Conservation (phyloP, 2,797 vertebrate genomes). For the Sebastolobus altivelis region DNA sequence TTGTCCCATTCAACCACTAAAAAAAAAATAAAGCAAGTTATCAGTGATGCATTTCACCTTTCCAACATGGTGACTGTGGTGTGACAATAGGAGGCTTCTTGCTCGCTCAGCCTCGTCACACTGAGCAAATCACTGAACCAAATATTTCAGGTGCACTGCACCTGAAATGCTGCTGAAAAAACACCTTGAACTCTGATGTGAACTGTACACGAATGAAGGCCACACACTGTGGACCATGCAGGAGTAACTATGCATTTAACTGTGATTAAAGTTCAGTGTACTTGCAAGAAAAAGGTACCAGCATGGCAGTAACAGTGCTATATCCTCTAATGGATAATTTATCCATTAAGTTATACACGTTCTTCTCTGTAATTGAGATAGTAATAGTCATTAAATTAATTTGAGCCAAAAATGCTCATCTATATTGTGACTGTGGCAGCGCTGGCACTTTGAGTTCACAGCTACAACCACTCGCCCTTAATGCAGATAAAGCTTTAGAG, state of each 20-base stretch:
- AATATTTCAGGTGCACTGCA: constrained; percentile 6
- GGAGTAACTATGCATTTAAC: constrained; percentile 22
- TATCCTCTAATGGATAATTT: constrained; percentile 8
- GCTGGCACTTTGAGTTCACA: constrained; percentile 34
- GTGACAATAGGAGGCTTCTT: constrained; percentile 12
- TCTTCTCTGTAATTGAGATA: constrained; percentile 17
- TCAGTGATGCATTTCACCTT: constrained; percentile 29
- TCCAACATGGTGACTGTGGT: not conserved
- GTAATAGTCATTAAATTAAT: constrained; percentile 45
- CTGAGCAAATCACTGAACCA: constrained; percentile 29
- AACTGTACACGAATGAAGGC: constrained; percentile 1
- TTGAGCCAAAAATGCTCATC: constrained; percentile 24
- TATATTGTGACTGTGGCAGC: constrained; percentile 3
- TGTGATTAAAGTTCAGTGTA: constrained; percentile 32
- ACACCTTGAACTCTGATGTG: constrained; percentile 4
- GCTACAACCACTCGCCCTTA: constrained; percentile 12
- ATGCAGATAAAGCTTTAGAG: constrained; percentile 47
- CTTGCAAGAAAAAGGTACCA: constrained; percentile 2
- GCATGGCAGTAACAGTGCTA: not conserved
- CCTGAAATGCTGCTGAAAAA: constrained; percentile 7
- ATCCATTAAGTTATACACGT: constrained; percentile 21
- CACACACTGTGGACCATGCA: not conserved
- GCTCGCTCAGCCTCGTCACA: constrained; percentile 34
- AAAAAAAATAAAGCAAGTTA: constrained; percentile 25
- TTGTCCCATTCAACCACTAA: constrained; percentile 30